phyloP scores from a whole-genome alignment of 2,797 vertebrate genomes.

The Agapornis canus region DNA sequence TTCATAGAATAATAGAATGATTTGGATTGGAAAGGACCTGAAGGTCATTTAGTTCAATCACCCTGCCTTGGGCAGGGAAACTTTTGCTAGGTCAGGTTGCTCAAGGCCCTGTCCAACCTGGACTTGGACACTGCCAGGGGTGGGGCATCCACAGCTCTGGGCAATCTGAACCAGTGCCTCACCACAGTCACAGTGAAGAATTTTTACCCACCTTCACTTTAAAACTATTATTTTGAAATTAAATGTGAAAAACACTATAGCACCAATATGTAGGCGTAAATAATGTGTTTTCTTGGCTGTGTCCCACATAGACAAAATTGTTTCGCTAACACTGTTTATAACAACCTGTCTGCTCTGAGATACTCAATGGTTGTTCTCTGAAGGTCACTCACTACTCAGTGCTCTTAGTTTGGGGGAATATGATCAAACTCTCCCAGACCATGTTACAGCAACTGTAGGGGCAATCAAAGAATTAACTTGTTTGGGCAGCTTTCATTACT shows the following conservation, averaged over 20 bases:
- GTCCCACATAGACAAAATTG: not conserved
- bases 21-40: not conserved
- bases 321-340: not conserved
- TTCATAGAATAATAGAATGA: not conserved
- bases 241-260: not conserved
- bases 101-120: not conserved
- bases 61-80: not conserved
- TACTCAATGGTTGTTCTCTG: not conserved
- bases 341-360: not conserved
- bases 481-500: not conserved
- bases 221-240: not conserved
- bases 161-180: not conserved
- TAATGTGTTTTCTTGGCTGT: not conserved
- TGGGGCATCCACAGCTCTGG: not conserved
- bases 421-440: not conserved
- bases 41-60: not conserved
- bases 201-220: not conserved
- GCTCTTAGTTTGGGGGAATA: not conserved
- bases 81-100: not conserved
- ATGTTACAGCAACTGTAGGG: not conserved
- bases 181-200: not conserved
- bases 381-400: not conserved
- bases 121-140: not conserved
- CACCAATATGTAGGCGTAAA: not conserved
- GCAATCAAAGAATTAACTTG: not conserved